Evolutionary conservation across 1,140 invertebrate species (phyloP), one percentile per base, ranked within the genome.

Genomic region (Bombus turneri): DNA sequence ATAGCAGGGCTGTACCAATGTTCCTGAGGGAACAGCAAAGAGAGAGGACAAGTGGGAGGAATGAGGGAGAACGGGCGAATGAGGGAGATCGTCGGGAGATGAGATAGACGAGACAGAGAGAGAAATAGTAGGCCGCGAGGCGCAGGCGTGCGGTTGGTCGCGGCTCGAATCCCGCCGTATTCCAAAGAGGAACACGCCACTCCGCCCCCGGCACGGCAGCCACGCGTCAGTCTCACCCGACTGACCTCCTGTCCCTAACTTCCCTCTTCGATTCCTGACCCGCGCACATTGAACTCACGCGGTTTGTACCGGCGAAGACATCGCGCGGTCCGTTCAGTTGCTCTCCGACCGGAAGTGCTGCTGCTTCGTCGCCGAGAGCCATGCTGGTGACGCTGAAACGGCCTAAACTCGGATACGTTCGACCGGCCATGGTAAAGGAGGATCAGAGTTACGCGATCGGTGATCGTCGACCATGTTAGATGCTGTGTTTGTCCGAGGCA

Each of bases 201-300:
- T 93, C 93, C 92, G 94, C 93, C 94, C 94, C 93, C 91, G 94
- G 93, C 94, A 93, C 93, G 93, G 93, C 92, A 92, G 88, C 92
- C 93, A 94, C 94, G 93, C 94, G 94, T 94, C 91, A 93, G 88
- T 91, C 90, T 90, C 84, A 90, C 81, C 93, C 93, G 91, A 92
- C 92, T 92, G 93, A 92, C 93, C 93, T 93, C 91, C 86, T 92
- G 92, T 92, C 90, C 88, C 92, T 85, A 86, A 85, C 90, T 91
- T 85, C 85, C 89, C 86, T 88, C 88, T 86, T 90, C 89, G 86
- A 90, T 90, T 90, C 89, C 89, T 90, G 88, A 90, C 89, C 88
- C 89, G 89, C 88, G 89, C 89, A 90, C 89, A 87, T 87, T 87
- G 88, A 90, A 90, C 88, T 87, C 89, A 85, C 89, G 88, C 88